These are phyloP conservation scores for Gallinago solitaria DNA, from an alignment of 2,797 vertebrate genomes.

Conservation along the genomic window DNA sequence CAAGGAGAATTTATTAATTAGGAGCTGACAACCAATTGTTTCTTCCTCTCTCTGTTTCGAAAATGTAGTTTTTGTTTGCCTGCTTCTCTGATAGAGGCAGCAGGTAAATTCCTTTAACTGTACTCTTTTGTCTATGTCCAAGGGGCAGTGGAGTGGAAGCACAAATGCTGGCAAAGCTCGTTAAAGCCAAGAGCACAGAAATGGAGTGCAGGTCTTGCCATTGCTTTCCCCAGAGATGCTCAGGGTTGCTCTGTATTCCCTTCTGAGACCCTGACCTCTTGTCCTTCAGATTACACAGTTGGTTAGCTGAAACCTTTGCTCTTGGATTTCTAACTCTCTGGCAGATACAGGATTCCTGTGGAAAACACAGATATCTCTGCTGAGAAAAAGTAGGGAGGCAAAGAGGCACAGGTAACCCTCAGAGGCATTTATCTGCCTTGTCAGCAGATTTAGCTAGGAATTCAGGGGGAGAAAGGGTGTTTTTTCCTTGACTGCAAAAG, in stretches of 20 bases:
- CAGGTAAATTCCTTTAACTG: constrained; percentile 63
- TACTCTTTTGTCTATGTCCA: constrained; percentile 48
- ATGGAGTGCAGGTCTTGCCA: not conserved
- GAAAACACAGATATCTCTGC: not conserved
- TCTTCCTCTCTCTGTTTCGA: constrained; percentile 36
- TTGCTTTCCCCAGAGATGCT: not conserved
- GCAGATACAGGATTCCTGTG: not conserved
- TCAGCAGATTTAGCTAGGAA: not conserved
- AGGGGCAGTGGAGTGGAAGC: constrained; percentile 37
- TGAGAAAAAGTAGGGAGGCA: not conserved
- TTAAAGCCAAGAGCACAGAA: constrained; percentile 8
- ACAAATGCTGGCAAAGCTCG: constrained; percentile 31
- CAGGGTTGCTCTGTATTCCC: not conserved
- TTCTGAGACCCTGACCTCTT: not conserved
- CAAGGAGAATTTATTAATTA: constrained; percentile 89
- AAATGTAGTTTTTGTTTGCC: constrained; percentile 44
- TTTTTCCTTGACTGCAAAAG: not conserved
- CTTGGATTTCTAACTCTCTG: not conserved
- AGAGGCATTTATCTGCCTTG: not conserved
- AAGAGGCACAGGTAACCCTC: not conserved
- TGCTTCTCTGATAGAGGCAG: constrained; percentile 13
- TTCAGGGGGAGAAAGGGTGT: not conserved
- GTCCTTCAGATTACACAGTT: not conserved
- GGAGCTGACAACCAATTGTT: constrained; percentile 87
- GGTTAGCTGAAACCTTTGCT: not conserved